Base-by-base conservation (phyloP, 2,797 vertebrate genomes). In the Pogoniulus pusillus region DNA sequence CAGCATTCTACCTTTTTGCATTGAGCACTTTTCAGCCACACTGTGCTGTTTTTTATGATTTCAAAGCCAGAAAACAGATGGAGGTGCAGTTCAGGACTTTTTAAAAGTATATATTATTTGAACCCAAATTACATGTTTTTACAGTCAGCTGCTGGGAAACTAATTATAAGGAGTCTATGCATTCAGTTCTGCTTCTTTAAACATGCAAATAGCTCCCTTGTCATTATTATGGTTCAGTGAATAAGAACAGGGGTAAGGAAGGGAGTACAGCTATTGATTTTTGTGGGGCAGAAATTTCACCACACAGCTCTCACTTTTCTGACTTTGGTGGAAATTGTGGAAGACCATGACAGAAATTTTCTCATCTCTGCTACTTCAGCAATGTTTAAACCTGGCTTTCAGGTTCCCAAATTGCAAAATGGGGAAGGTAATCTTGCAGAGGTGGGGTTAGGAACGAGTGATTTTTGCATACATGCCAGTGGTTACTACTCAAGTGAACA, bases 141-240 rank as follows among this genome's bases (percentile, higher is more conserved):
- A 74, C 41, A 87, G 84, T 90, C 86, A 90, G 76, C 71, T 93
- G 41, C 91, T 89, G 90, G 57, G 73, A 93, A 94, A 82, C 64
- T 96, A 94, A 93, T 95, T 96, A 93, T 91, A 90, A 91, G 87
- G 90, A 88, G 72, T 79, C 68, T 86, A 30, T 90, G 45, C 70
- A 70, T 93, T 94, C 93, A 85, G 91, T 95, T 96, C 90, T 93
- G 82, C 91, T 93, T 94, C 82, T 96, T 93, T 94, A 93, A 95
- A 93, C 84, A 93, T 93, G 94, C 93, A 95, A 94, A 96, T 93
- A 95, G 84, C 74, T 95, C 49, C 84, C 76, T 87, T 95, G 96
- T 93, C 87, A 54, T 94, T 90, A 85, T 87, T 91, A 81, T 89
- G 95, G 88, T 90, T 94, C 93, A 90, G 73, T 91, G 93, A 87